Conservation (phyloP, 2,888 invertebrate species). For the Trachelus tabidus region DNA sequence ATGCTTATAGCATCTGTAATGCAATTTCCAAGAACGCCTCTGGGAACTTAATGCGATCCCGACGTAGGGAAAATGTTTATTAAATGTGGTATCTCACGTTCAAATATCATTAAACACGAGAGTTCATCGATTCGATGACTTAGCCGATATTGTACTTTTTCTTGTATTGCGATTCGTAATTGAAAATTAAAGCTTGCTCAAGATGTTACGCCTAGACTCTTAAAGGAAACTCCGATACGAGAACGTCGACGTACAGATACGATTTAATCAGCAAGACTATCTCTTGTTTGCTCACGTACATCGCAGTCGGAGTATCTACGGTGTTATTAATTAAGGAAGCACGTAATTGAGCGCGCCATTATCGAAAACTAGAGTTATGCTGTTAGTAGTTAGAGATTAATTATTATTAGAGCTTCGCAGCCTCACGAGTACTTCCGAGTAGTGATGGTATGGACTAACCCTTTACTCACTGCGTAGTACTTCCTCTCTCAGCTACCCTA, state of each 20-base stretch:
- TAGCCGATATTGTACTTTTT: not conserved
- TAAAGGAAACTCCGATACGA: not conserved
- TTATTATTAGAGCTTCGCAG: slow-evolving; percentile 37
- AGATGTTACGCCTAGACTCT: not conserved
- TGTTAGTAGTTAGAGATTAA: slow-evolving; percentile 41
- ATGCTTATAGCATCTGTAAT: not conserved
- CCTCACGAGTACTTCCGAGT: slow-evolving; percentile 24
- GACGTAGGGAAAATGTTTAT: not conserved
- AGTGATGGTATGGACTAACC: slow-evolving; percentile 1
- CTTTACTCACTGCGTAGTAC: not conserved
- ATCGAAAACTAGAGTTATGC: slow-evolving; percentile 40
- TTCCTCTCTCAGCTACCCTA: not conserved
- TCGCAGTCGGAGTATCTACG: slow-evolving; percentile 9
- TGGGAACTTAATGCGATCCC: not conserved
- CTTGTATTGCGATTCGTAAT: not conserved
- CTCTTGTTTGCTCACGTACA: slow-evolving; percentile 9
- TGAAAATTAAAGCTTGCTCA: not conserved
- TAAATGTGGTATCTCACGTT: not conserved
- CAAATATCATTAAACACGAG: not conserved
- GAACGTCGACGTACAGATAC: not conserved
- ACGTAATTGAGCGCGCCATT: slow-evolving; percentile 39
- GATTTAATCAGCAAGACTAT: slow-evolving; percentile 18
- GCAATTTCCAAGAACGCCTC: not conserved
- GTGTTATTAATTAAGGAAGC: slow-evolving; percentile 40
- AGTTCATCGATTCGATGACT: not conserved